Evolutionary conservation across 2,888 invertebrate species (phyloP).

Genomic region (Drosophila seclusa): DNA sequence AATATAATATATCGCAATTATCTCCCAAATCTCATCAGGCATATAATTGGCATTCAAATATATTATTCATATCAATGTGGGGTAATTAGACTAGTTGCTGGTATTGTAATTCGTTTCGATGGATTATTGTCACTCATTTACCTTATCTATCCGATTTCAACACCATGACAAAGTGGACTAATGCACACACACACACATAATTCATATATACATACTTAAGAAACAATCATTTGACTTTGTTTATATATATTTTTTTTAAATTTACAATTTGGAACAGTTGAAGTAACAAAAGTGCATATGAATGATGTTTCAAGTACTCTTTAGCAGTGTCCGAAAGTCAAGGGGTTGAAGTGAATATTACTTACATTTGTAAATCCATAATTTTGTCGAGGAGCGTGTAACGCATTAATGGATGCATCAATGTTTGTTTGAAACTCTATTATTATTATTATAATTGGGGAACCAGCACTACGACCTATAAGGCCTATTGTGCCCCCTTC

Average conservation of each 20-base stretch:
- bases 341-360: no score
- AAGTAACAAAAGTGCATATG: neutral
- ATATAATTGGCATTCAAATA: constrained; percentile 79
- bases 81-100: constrained; percentile 74
- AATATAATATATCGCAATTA: constrained; percentile 78
- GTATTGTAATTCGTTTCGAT: constrained; percentile 77
- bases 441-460: no score
- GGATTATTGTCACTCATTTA: constrained; percentile 66
- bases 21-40: constrained; percentile 76
- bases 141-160: neutral
- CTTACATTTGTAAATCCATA: neutral
- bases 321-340: neutral
- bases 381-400: neutral
- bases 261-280: neutral
- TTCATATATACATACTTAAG: neutral
- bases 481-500: no score
- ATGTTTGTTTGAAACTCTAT: neutral
- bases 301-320: neutral
- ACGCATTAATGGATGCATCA: neutral
- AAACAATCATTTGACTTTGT: neutral
- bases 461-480: no score
- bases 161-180: neutral
- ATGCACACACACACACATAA: neutral
- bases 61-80: constrained; percentile 59
- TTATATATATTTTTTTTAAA: neutral